A percentile compares a stretch with the other conserved stretches of the same genome.
These are phyloP conservation scores for Polypterus bichir DNA, from an alignment of 2,113 vertebrate genomes.

Conservation along the genomic window DNA sequence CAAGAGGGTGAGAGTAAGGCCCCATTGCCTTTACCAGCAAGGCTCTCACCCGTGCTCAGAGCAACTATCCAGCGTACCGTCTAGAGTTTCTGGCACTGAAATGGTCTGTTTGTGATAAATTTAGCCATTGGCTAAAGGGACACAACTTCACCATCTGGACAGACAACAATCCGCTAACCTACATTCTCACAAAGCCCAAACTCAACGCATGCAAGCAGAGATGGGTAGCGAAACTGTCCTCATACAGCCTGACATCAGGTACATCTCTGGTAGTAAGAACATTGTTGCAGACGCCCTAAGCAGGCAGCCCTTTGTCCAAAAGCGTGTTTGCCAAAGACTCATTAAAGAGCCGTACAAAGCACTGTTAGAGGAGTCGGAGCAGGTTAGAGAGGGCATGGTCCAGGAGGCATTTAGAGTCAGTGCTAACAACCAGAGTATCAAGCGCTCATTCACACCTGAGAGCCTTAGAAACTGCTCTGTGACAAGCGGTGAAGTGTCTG, in stretches of 20 bases:
- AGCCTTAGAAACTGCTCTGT: background rate
- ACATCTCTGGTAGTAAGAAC: constrained; percentile 2
- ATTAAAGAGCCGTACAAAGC: too few species aligned
- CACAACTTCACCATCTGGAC: background rate
- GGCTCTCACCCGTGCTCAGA: constrained; percentile 3
- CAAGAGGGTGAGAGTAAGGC: background rate
- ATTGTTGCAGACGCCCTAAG: constrained; percentile 7
- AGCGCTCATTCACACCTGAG: too few species aligned
- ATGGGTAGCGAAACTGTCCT: constrained; percentile 16
- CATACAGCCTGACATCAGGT: background rate
- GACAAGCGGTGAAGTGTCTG: background rate
- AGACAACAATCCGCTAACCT: constrained; percentile 3
- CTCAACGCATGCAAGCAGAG: constrained; percentile 12
- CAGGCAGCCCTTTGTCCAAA: too few species aligned
- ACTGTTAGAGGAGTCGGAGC: background rate
- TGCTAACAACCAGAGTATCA: too few species aligned
- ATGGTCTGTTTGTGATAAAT: constrained; percentile 15
- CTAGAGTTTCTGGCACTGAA: constrained; percentile 8
- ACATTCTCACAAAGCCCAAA: constrained; percentile 12
- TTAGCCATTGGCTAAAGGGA: constrained; percentile 17
- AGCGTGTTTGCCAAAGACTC: background rate
- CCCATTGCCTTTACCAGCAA: constrained; percentile 16
- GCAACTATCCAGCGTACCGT: constrained; percentile 6
- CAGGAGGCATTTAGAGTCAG: too few species aligned
- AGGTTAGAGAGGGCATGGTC: background rate